Conservation (phyloP, 2,113 vertebrate genomes). For the Proteles cristata region DNA sequence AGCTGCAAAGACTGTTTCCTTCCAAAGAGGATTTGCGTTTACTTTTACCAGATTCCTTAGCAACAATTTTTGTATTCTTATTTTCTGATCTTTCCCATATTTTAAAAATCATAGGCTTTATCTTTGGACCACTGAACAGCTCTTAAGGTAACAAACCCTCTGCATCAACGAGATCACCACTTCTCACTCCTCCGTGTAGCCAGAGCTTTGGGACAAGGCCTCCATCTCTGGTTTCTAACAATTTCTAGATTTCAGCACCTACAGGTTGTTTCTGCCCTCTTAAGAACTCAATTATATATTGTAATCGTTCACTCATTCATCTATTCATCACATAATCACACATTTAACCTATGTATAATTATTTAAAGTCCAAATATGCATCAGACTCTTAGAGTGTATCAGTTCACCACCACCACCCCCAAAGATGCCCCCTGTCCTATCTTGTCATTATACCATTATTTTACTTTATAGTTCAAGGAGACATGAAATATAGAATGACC, state of each 20-base stretch:
- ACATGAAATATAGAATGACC: not conserved
- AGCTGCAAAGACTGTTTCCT: not conserved
- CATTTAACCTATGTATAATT: not conserved
- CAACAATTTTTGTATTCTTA: not conserved
- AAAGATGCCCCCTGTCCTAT: fast-evolving
- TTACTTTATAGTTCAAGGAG: not conserved
- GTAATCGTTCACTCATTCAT: not conserved
- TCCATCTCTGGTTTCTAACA: not conserved
- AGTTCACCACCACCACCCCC: not conserved
- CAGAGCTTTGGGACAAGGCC: not conserved
- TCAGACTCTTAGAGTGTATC: not conserved
- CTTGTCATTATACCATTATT: not conserved
- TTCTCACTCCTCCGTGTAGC: fast-evolving
- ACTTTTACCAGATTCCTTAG: not conserved
- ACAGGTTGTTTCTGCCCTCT: not conserved
- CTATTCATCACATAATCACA: not conserved
- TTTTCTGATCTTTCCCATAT: not conserved
- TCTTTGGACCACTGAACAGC: not conserved
- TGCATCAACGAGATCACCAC: not conserved
- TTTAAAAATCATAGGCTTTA: not conserved
- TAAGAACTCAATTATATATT: not conserved
- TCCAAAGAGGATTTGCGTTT: not conserved
- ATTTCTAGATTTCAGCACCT: not conserved
- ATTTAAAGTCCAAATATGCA: not conserved
- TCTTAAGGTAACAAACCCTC: not conserved